phyloP scores from a whole-genome alignment of 2,113 vertebrate genomes.

The Amazona guildingii region DNA sequence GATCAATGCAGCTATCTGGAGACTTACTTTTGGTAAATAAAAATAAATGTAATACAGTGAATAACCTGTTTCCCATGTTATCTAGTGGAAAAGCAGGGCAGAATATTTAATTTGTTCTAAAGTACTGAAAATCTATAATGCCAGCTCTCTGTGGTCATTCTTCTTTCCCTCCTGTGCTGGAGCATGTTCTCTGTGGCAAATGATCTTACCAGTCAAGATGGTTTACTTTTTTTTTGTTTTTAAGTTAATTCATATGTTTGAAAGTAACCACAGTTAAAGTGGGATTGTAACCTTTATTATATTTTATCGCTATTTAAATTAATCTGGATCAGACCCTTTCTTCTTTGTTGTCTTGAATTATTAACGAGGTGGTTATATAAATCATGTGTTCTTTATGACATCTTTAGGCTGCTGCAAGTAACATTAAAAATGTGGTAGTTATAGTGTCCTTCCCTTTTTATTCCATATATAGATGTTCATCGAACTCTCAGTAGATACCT shows the following conservation, averaged over 20 bases:
- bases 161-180: background rate
- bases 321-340: background rate
- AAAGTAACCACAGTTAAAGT: background rate
- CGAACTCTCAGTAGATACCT: background rate
- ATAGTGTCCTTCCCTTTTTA: background rate
- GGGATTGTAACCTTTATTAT: background rate
- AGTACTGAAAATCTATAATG: slow-evolving; percentile 1
- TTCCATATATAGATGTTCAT: background rate
- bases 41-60: slow-evolving; percentile 58
- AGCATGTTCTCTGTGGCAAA: background rate
- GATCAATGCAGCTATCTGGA: slow-evolving; percentile 58
- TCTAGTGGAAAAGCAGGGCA: background rate
- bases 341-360: background rate
- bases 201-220: background rate
- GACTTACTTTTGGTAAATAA: slow-evolving; percentile 55
- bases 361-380: background rate
- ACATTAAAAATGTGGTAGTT: background rate
- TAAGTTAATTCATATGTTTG: background rate
- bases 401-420: background rate
- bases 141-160: background rate
- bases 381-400: background rate
- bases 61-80: background rate
- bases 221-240: background rate
- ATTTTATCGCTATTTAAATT: background rate
- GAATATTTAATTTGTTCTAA: slow-evolving; percentile 28